Evolutionary conservation across 2,888 invertebrate species (phyloP).

Genomic region (Spisula solida): DNA sequence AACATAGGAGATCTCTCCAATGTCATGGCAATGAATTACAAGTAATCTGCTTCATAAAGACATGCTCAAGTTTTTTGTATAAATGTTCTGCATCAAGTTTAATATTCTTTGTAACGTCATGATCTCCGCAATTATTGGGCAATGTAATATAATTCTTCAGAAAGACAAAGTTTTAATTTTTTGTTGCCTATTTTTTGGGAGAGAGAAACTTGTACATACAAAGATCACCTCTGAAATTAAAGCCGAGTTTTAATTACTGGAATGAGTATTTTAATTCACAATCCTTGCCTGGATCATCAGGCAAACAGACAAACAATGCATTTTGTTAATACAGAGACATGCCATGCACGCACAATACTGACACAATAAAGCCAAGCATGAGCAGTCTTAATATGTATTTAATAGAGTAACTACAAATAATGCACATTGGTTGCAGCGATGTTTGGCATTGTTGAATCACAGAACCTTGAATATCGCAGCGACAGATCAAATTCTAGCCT

Average conservation of each 20-base stretch:
- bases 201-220: too few species aligned
- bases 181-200: too few species aligned
- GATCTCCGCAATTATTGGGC: background rate
- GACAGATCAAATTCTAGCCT: background rate
- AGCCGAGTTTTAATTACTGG: background rate
- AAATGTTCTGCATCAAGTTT: background rate
- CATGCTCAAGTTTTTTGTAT: constrained; percentile 9
- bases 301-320: too few species aligned
- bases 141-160: background rate
- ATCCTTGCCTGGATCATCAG: background rate
- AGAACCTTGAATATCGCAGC: background rate
- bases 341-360: background rate
- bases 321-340: background rate
- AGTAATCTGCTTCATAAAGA: background rate
- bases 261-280: background rate
- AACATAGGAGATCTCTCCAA: constrained; percentile 25
- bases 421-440: background rate
- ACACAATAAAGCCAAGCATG: background rate
- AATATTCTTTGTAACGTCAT: background rate
- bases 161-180: background rate
- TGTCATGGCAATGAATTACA: constrained; percentile 38
- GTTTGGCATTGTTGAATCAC: background rate
- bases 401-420: background rate
- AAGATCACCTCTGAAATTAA: too few species aligned
- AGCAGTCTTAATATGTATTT: constrained; percentile 16